phyloP scores from a whole-genome alignment of 1,140 invertebrate species.

The Meloidogyne hapla region DNA sequence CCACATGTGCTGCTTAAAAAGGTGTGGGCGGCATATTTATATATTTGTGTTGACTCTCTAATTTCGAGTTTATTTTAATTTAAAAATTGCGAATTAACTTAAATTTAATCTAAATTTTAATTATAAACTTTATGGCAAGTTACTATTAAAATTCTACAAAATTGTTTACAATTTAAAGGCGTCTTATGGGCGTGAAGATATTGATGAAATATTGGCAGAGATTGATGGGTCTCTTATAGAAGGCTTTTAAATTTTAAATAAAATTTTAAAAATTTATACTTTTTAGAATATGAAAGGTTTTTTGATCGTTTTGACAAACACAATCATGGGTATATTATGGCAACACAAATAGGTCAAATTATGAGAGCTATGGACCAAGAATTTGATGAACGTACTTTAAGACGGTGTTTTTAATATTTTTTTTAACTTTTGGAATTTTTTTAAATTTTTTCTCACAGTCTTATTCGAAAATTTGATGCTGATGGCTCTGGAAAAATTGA shows the following conservation, averaged over 20 bases:
- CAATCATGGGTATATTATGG: slow-evolving; percentile 64
- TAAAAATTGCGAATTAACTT: too few species aligned
- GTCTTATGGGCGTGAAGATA: slow-evolving; percentile 44
- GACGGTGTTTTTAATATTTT: not conserved
- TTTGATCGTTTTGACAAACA: slow-evolving; percentile 62
- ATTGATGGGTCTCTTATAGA: slow-evolving; percentile 63
- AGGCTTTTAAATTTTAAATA: not conserved
- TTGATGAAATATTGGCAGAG: slow-evolving; percentile 62
- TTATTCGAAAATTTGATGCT: slow-evolving; percentile 62
- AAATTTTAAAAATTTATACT: not conserved
- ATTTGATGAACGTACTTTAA: slow-evolving; percentile 58
- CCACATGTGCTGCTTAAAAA: not conserved
- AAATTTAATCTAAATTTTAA: too few species aligned
- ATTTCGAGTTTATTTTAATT: not conserved
- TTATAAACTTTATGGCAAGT: too few species aligned
- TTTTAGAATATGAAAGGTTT: slow-evolving; percentile 56
- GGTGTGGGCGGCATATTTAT: not conserved
- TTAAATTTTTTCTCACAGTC: slow-evolving; percentile 37
- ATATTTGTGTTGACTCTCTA: not conserved
- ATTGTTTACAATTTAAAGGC: not conserved
- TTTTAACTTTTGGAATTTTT: not conserved
- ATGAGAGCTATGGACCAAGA: slow-evolving; percentile 63
- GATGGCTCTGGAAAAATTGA: slow-evolving; percentile 64
- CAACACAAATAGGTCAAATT: slow-evolving; percentile 61
- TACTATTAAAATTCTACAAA: too few species aligned